Conservation (phyloP, 2,888 invertebrate genomes). For the Entomobrya proxima region DNA sequence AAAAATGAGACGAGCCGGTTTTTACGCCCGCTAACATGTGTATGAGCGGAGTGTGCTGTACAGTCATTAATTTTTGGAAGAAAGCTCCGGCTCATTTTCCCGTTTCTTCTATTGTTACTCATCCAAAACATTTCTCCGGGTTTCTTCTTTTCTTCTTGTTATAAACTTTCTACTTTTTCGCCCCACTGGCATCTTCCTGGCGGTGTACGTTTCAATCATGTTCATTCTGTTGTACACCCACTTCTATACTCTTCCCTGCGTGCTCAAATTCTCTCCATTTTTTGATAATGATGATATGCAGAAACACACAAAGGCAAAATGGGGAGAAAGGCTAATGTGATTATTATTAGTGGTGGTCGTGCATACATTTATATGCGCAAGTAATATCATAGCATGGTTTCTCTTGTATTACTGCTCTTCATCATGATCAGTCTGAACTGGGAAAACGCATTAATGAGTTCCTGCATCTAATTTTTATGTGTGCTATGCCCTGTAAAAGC, state of each 20-base stretch:
- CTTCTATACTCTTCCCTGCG: too few species aligned
- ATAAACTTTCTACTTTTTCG: not conserved
- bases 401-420: not conserved
- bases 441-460: too few species aligned
- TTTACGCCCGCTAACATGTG: not conserved
- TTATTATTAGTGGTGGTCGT: not conserved
- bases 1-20: not conserved
- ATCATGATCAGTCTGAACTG: not conserved
- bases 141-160: not conserved
- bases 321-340: not conserved
- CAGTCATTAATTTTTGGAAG: slow-evolving; percentile 12
- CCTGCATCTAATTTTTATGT: too few species aligned
- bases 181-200: not conserved
- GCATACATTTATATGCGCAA: not conserved
- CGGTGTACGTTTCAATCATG: not conserved
- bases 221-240: not conserved
- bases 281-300: not conserved
- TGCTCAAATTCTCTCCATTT: not conserved
- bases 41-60: not conserved
- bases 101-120: not conserved
- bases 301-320: not conserved
- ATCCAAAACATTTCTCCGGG: not conserved
- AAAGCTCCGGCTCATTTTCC: slow-evolving; percentile 19
- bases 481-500: too few species aligned
- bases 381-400: not conserved